Conservation (phyloP, 2,797 vertebrate species). For the Cynopterus sphinx region DNA sequence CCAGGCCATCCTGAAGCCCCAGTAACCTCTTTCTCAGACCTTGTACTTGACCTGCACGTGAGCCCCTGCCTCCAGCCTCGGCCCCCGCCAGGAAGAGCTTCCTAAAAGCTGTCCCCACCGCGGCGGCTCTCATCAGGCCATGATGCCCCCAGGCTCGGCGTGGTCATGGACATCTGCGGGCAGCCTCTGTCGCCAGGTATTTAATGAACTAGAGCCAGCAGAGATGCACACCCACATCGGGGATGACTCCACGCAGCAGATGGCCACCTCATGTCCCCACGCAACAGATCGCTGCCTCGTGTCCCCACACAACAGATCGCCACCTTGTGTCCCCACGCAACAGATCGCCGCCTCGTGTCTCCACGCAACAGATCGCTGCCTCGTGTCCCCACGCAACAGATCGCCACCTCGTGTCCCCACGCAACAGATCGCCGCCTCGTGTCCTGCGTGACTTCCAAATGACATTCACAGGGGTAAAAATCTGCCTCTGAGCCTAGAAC, state of each 20-base stretch:
- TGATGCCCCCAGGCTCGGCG: too few species aligned
- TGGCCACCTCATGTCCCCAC: too few species aligned
- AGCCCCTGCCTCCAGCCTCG: background rate
- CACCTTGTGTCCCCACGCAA: background rate
- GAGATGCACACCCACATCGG: background rate
- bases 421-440: background rate
- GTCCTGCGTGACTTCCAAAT: background rate
- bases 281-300: background rate
- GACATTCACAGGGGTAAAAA: background rate
- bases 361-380: too few species aligned
- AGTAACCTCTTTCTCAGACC: background rate
- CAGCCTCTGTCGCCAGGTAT: background rate
- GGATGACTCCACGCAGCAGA: background rate
- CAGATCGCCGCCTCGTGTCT: background rate
- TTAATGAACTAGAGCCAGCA: background rate
- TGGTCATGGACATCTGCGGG: background rate
- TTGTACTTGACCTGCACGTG: too few species aligned
- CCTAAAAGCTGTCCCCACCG: background rate
- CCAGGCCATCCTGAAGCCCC: background rate
- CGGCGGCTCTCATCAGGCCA: background rate
- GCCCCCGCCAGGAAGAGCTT: background rate
- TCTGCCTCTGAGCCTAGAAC: background rate
- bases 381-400: too few species aligned
- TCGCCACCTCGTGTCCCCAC: background rate
- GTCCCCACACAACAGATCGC: background rate